These are phyloP conservation scores for Vidua chalybeata DNA, from an alignment of 2,113 vertebrate species.

Conservation along the genomic window DNA sequence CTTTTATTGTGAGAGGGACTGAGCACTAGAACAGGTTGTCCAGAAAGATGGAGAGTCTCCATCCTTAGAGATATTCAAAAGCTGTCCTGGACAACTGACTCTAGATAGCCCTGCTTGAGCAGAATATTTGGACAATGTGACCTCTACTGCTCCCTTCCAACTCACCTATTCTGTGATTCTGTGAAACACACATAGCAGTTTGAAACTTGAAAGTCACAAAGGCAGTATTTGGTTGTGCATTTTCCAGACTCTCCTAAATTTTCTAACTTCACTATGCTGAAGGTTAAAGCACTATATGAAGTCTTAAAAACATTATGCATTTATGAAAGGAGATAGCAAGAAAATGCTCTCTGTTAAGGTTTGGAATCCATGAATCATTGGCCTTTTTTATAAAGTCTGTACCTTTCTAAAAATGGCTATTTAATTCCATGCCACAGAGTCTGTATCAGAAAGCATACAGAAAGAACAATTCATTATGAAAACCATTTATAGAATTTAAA, in stretches of 20 bases:
- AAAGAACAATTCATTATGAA: not conserved
- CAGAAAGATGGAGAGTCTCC: rapidly evolving
- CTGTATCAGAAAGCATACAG: not conserved
- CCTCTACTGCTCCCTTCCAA: not conserved
- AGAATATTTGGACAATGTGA: not conserved
- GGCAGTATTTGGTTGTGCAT: not conserved
- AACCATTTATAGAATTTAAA: not conserved
- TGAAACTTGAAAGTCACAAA: not conserved
- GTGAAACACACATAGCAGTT: not conserved
- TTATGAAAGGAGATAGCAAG: not conserved
- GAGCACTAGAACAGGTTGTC: not conserved
- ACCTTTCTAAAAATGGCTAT: not conserved
- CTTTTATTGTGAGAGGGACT: not conserved
- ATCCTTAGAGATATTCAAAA: not conserved
- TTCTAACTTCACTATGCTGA: not conserved
- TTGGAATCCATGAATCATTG: not conserved
- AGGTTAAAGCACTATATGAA: not conserved
- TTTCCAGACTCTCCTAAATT: not conserved
- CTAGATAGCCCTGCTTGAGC: not conserved
- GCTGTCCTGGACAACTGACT: not conserved
- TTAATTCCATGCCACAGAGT: not conserved
- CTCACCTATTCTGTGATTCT: not conserved
- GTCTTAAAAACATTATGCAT: not conserved
- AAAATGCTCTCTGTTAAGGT: not conserved
- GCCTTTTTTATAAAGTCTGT: not conserved